phyloP scores from a whole-genome alignment of 2,113 vertebrate genomes.

The Caranx ignobilis region DNA sequence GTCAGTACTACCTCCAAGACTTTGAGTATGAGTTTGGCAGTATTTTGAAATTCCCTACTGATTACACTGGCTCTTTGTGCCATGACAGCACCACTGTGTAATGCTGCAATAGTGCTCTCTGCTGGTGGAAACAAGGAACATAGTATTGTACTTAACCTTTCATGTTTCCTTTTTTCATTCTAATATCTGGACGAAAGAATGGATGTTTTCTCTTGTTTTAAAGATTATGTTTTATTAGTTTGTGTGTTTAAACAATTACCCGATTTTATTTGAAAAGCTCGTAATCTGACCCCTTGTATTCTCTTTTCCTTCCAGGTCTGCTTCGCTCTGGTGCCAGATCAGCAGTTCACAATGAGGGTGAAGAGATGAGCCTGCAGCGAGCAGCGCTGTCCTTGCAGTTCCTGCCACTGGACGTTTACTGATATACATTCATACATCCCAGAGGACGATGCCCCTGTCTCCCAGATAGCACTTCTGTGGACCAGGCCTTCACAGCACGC shows the following conservation, averaged over 20 bases:
- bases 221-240: neutral
- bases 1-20: slow-evolving; percentile 37
- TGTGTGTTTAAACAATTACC: neutral
- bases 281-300: slow-evolving; percentile 48
- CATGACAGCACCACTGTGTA: slow-evolving; percentile 11
- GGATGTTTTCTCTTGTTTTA: neutral
- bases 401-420: slow-evolving; percentile 74
- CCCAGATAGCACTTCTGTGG: slow-evolving; percentile 81
- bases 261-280: slow-evolving; percentile 5
- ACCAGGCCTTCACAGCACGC: slow-evolving; percentile 79
- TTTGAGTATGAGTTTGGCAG: slow-evolving; percentile 42
- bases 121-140: slow-evolving; percentile 64
- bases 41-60: slow-evolving; percentile 41
- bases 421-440: slow-evolving; percentile 47
- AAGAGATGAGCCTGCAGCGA: slow-evolving; percentile 80
- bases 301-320: slow-evolving; percentile 66
- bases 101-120: slow-evolving; percentile 80
- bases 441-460: slow-evolving; percentile 83
- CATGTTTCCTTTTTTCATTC: slow-evolving; percentile 7
- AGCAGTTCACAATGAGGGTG: slow-evolving; percentile 68
- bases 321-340: slow-evolving; percentile 67
- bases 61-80: slow-evolving; percentile 49
- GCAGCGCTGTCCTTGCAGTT: slow-evolving; percentile 74
- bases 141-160: neutral
- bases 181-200: neutral